Conservation (phyloP, 2,113 vertebrate species). For the Paralichthys olivaceus region DNA sequence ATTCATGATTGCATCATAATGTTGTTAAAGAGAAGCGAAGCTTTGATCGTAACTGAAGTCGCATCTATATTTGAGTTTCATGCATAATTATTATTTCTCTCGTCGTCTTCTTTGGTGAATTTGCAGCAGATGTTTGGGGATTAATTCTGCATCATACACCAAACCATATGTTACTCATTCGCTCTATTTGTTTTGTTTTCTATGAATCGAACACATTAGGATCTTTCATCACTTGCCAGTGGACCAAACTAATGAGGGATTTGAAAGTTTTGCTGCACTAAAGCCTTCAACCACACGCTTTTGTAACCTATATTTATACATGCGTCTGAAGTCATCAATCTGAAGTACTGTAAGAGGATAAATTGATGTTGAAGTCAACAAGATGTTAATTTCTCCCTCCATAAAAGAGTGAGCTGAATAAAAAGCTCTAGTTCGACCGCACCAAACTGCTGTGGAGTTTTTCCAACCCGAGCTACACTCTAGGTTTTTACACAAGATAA, state of each 20-base stretch:
- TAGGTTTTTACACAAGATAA: conserved; percentile 11
- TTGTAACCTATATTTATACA: conserved; percentile 45
- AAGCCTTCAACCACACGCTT: conserved; percentile 52
- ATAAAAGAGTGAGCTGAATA: conserved; percentile 6
- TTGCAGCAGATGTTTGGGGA: conserved; percentile 77
- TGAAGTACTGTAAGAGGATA: conserved; percentile 29
- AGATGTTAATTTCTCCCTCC: conserved; percentile 12
- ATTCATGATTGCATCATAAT: conserved; percentile 20
- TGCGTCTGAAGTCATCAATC: conserved; percentile 39
- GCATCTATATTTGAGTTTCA: conserved; percentile 47
- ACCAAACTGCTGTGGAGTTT: conserved; percentile 13
- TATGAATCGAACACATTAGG: conserved; percentile 68
- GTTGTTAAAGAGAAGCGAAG: conserved; percentile 20
- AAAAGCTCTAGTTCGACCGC: conserved; percentile 24
- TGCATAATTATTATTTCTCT: conserved; percentile 53
- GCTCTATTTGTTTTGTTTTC: conserved; percentile 75
- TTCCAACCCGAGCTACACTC: conserved; percentile 14
- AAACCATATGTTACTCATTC: conserved; percentile 78
- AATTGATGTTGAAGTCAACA: conserved; percentile 37
- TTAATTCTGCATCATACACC: conserved; percentile 67
- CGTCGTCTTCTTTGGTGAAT: conserved; percentile 40
- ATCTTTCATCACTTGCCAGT: conserved; percentile 79
- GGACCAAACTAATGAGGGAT: conserved; percentile 72
- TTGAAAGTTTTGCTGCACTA: conserved; percentile 60
- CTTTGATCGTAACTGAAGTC: conserved; percentile 36